A percentile compares a stretch with the other conserved stretches of the same genome.
These are phyloP conservation scores for Eupleurogrammus muticus DNA, from an alignment of 2,797 vertebrate genomes.

Conservation along the genomic window DNA sequence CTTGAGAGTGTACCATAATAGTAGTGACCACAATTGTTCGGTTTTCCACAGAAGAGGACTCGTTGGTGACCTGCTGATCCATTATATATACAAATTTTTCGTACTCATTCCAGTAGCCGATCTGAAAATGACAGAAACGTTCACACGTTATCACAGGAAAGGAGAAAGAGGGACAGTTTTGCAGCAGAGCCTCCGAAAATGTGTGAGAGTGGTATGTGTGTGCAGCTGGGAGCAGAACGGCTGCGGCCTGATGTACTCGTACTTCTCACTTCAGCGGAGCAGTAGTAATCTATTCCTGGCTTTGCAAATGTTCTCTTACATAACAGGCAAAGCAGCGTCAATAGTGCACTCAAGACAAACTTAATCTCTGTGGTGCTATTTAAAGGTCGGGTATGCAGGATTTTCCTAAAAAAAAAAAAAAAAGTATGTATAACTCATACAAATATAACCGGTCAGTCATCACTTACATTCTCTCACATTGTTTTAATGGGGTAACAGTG, in stretches of 20 bases:
- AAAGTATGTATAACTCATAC: too few relatives aligned
- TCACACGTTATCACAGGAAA: conserved; percentile 67
- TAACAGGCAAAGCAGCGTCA: conserved; percentile 70
- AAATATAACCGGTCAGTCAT: too few relatives aligned
- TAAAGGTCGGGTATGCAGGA: too few relatives aligned
- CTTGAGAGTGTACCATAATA: conserved; percentile 96
- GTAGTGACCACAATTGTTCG: conserved; percentile 99
- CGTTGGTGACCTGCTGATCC: conserved; percentile 95
- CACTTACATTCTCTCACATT: too few relatives aligned
- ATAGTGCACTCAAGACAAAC: conserved; percentile 48
- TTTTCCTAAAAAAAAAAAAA: too few relatives aligned
- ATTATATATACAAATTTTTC: conserved; percentile 95
- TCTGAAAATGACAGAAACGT: conserved; percentile 87
- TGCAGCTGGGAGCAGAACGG: conserved; percentile 30
- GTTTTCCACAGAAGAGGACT: conserved; percentile 96
- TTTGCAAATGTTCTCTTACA: conserved; percentile 72
- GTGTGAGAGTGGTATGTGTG: conserved; percentile 37
- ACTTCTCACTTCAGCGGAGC: conserved; percentile 70
- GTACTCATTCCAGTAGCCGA: conserved; percentile 99
- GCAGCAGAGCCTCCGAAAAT: conserved; percentile 53
- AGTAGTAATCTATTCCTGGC: conserved; percentile 76
- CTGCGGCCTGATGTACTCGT: conserved; percentile 47
- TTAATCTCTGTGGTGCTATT: too few relatives aligned
- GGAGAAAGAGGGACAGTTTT: conserved; percentile 38
- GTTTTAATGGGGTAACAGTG: too few relatives aligned